A percentile compares a stretch with the other conserved stretches of the same genome.
Evolutionary conservation across 2,888 invertebrate genomes (phyloP).

Genomic region (Julus scanicus): DNA sequence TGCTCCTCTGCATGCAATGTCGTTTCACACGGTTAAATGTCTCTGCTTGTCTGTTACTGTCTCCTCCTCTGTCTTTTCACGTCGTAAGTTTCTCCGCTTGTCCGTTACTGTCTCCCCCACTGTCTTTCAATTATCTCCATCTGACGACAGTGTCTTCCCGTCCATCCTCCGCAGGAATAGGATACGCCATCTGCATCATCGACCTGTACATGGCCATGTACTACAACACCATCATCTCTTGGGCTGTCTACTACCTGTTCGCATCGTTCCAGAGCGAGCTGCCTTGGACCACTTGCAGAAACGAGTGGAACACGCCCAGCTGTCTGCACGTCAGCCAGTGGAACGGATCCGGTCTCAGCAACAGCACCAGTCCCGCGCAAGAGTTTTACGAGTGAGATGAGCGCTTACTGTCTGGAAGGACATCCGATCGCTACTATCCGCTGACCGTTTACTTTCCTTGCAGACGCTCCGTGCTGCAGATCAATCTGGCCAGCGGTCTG

Average conservation of each 20-base stretch:
- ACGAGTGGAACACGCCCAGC: conserved; percentile 84
- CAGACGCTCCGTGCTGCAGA: conserved; percentile 88
- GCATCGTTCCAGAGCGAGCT: conserved; percentile 81
- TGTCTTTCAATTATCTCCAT: no score
- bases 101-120: no score
- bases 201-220: conserved; percentile 95
- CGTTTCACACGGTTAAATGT: no score
- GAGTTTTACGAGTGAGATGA: conserved; percentile 86
- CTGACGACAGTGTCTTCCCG: no score
- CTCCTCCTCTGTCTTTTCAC: no score
- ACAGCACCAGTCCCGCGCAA: conserved; percentile 81
- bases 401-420: background rate
- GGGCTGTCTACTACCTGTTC: conserved; percentile 91
- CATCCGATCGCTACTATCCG: background rate
- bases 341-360: conserved; percentile 65
- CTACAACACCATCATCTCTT: conserved; percentile 96
- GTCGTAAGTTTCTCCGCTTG: no score
- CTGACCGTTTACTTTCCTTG: background rate
- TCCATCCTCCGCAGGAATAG: conserved; percentile 76
- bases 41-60: no score
- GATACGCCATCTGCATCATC: conserved; percentile 95
- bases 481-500: conserved; percentile 83
- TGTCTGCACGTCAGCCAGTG: conserved; percentile 69
- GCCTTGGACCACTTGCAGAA: conserved; percentile 88
- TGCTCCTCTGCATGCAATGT: no score